Base-by-base conservation (phyloP, 1,140 invertebrate genomes). In the Arion vulgaris region DNA sequence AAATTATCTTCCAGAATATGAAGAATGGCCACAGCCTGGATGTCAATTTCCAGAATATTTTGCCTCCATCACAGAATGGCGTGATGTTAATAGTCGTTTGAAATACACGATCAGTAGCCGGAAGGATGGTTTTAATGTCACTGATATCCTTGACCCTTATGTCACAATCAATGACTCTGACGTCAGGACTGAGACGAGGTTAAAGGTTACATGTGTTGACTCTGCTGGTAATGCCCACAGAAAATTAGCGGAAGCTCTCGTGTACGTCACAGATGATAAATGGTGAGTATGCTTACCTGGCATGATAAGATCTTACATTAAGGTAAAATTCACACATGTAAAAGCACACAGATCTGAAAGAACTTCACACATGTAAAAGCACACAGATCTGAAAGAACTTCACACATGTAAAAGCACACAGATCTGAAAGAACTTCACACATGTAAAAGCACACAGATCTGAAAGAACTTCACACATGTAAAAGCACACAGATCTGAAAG, bases 191-290 rank as follows among this genome's bases (percentile, higher is more conserved):
- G 76, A 78, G 53, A 62, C 36, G 17, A 78, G 62, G 57, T 36
- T 62, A 36, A 78, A 41, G 76, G 51, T 78, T 17, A 45, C 57
- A 15, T 78, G 76, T 45, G 36, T 78, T 7, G 19, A 57, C 34
- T n/a, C 62, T 23, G 17, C 15, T 11, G 53, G 19, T 15, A 62
- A 19, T 15, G 76, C 53, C 1, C 38, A 66, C 1, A 62, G 49
- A 11, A 39, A 62, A 36, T 39, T 11, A 9, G 51, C 28, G 38
- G 39, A 75, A 11, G 45, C 66, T 23, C 53, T 78, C 0, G 53
- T 57, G 19, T 78, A 66, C 62, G 76, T 66, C 76, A 78, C 76
- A 23, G 73, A 75, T 51, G 73, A 75, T 32, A 75, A 75, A 75
- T 75, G 73, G 73, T 75, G 41, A 75, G 73, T 66, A 26, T n/a